Evolutionary conservation across 2,888 invertebrate genomes (phyloP).

Genomic region (Neocrepidodera transversa): DNA sequence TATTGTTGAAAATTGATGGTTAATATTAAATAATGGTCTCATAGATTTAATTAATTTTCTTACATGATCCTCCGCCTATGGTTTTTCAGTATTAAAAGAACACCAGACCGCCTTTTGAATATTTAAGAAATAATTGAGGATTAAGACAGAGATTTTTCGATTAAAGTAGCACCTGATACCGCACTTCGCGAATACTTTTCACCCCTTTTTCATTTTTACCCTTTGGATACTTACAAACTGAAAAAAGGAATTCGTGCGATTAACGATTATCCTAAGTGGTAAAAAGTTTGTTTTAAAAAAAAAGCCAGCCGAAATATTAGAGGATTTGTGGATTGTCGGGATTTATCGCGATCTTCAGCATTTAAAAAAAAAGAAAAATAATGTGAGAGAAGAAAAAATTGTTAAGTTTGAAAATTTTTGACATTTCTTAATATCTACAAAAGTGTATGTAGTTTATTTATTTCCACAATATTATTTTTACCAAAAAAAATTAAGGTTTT

Average conservation of each 20-base stretch:
- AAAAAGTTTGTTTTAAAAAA: conserved; percentile 17
- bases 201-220: conserved; percentile 36
- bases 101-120: conserved; percentile 47
- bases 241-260: conserved; percentile 27
- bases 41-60: too few species aligned
- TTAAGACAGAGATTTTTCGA: conserved; percentile 54
- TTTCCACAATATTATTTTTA: too few species aligned
- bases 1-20: too few species aligned
- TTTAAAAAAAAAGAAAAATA: too few species aligned
- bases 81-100: conserved; percentile 39
- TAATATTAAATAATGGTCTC: too few species aligned
- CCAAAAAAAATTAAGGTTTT: too few species aligned
- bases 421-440: too few species aligned
- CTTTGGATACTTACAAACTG: conserved; percentile 25
- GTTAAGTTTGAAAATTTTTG: too few species aligned
- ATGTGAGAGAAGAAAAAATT: too few species aligned
- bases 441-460: too few species aligned
- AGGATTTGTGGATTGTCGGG: neutral
- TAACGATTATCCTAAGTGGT: conserved; percentile 23
- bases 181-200: conserved; percentile 42
- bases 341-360: neutral
- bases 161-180: conserved; percentile 55
- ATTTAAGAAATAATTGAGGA: conserved; percentile 55
- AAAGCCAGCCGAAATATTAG: conserved; percentile 7
- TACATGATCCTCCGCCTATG: too few species aligned